Percentiles rank a stretch among this genome's conserved stretches.
Conservation (phyloP, 2,113 vertebrate species). For the Tragulus kanchil region DNA sequence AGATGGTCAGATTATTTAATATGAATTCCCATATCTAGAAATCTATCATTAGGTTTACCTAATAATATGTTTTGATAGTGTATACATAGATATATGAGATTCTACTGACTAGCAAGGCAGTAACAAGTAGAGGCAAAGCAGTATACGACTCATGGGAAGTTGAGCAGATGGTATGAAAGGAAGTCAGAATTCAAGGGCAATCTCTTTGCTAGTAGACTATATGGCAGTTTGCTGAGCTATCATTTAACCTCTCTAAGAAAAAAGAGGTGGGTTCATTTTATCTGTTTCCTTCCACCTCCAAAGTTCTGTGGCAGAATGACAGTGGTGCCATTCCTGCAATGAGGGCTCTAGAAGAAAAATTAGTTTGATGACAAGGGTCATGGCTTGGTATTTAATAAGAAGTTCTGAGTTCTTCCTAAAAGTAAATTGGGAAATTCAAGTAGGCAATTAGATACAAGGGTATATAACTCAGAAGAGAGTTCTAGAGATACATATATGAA, state of each 20-base stretch:
- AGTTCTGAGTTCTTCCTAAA: neutral
- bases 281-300: neutral
- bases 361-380: neutral
- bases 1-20: neutral
- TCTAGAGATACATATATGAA: neutral
- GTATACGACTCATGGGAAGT: neutral
- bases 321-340: fast-evolving
- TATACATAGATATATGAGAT: neutral
- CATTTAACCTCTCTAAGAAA: neutral
- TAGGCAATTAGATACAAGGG: neutral
- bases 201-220: neutral
- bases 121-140: neutral
- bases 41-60: neutral
- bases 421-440: neutral
- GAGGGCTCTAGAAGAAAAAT: neutral
- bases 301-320: neutral
- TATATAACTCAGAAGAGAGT: neutral
- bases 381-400: neutral
- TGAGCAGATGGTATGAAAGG: neutral
- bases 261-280: neutral
- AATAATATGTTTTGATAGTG: neutral
- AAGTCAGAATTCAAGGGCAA: neutral
- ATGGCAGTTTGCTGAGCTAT: neutral
- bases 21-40: neutral
- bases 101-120: neutral